phyloP scores from a whole-genome alignment of 2,888 invertebrate genomes.

The Cerastis rubricosa region DNA sequence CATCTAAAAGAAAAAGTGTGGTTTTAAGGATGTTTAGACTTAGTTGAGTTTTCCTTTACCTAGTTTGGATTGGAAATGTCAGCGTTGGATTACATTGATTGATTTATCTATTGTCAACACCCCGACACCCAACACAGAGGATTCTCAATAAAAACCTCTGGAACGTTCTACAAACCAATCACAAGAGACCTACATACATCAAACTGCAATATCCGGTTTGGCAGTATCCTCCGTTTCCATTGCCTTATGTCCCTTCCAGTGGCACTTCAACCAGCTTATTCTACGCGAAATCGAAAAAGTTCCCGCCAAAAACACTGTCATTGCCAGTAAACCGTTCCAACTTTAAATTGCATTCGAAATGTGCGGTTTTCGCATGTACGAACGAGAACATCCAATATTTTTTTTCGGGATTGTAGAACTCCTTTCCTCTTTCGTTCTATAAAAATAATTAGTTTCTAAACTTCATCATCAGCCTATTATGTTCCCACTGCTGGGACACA shows the following conservation, averaged over 20 bases:
- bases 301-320: constrained; percentile 48
- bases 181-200: constrained; percentile 16
- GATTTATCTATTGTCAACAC: neutral
- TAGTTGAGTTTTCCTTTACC: neutral
- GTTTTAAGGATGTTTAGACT: neutral
- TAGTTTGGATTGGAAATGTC: constrained; percentile 18
- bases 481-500: too few relatives aligned
- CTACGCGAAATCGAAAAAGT: constrained; percentile 56
- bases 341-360: constrained; percentile 59
- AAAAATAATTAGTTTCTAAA: neutral
- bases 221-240: constrained; percentile 19
- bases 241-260: constrained; percentile 22
- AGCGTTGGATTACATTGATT: constrained; percentile 13
- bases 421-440: neutral
- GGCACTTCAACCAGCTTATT: constrained; percentile 45
- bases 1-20: neutral
- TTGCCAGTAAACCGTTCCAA: constrained; percentile 44
- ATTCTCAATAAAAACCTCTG: neutral
- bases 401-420: neutral
- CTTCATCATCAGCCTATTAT: too few relatives aligned
- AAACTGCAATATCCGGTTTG: constrained; percentile 50
- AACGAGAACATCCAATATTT: constrained; percentile 10
- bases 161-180: constrained; percentile 22
- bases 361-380: constrained; percentile 19
- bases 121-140: neutral